Evolutionary conservation across 2,113 vertebrate genomes (phyloP).

Genomic region (Hippocampus comes): DNA sequence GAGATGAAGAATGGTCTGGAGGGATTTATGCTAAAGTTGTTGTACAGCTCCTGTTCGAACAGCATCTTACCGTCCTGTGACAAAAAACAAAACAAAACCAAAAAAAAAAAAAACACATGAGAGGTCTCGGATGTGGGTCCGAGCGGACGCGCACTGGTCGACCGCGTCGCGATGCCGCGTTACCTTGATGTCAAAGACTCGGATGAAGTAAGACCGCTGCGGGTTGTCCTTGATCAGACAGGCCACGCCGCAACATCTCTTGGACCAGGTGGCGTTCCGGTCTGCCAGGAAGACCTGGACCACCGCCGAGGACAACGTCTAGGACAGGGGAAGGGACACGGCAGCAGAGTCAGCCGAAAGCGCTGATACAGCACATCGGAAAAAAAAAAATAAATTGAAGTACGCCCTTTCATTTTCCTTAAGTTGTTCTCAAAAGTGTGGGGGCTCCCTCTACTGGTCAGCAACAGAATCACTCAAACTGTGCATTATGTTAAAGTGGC

Average conservation of each 20-base stretch:
- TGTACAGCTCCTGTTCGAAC: conserved; percentile 96
- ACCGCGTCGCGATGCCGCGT: background rate
- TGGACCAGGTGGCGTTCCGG: conserved; percentile 85
- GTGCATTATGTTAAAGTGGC: background rate
- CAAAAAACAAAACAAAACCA: background rate
- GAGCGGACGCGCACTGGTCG: background rate
- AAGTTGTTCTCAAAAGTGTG: too few species aligned
- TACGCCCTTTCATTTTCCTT: too few species aligned
- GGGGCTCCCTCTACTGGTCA: too few species aligned
- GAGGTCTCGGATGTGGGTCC: background rate
- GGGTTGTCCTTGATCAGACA: conserved; percentile 98
- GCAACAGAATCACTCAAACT: background rate
- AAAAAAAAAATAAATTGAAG: too few species aligned
- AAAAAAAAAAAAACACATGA: background rate
- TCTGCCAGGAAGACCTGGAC: conserved; percentile 89
- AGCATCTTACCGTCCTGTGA: conserved; percentile 82
- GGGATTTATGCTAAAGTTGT: conserved; percentile 80
- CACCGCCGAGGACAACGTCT: conserved; percentile 88
- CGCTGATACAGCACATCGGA: too few species aligned
- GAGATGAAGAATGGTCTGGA: conserved; percentile 90
- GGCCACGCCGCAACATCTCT: conserved; percentile 91
- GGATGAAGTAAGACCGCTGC: conserved; percentile 92
- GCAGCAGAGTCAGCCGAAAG: background rate
- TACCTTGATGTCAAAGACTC: conserved; percentile 93
- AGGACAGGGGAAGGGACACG: conserved; percentile 24